Evolutionary conservation across 1,140 invertebrate species (phyloP), one percentile per base, ranked within the genome.

Genomic region (Holcopasites calliopsidis): DNA sequence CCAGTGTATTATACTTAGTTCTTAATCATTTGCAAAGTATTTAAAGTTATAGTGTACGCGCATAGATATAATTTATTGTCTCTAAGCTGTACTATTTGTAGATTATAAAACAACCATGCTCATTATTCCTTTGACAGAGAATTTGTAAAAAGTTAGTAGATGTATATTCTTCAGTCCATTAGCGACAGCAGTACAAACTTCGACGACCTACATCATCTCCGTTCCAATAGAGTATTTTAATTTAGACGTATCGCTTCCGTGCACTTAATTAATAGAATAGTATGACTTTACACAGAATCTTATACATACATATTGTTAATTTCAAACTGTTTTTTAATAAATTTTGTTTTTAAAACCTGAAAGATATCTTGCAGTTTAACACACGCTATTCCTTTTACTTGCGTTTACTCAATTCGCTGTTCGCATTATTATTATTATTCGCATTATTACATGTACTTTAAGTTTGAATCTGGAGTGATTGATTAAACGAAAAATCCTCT

Each of bases 1-100:
- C 49, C 61, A 65, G 49, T 42, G 35, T 73, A 49, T 26, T 33
- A 42, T 65, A 55, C 33, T 44, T 65, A 60, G 31, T 65, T 52
- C 31, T n/a, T 60, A 60, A 44, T 73, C 54, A 35, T 44, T 55
- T 55, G 26, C 40, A 54, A 44, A 64, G 40, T 52, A 23, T 73
- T 62, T 21, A 26, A 65, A 35, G 23, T 64, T 35, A 44, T 35
- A 65, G 50, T 55, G 44, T 52, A 73, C 65, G 64, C 35, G 13
- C 13, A 10, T 65, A 64, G 23, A 33, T 18, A 2, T 42, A 54
- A 72, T 73, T 65, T 65, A 65, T 66, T 55, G 10, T 33, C 8
- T 31, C 23, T 35, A 21, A 65, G 44, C 55, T 44, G n/a, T 73
- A 50, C 23, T n/a, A 18, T 38, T 62, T 54, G 1, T 26, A 13